Evolutionary conservation across 2,797 vertebrate species (phyloP), one percentile per base, ranked within the genome.

Genomic region (Australoheros facetus): DNA sequence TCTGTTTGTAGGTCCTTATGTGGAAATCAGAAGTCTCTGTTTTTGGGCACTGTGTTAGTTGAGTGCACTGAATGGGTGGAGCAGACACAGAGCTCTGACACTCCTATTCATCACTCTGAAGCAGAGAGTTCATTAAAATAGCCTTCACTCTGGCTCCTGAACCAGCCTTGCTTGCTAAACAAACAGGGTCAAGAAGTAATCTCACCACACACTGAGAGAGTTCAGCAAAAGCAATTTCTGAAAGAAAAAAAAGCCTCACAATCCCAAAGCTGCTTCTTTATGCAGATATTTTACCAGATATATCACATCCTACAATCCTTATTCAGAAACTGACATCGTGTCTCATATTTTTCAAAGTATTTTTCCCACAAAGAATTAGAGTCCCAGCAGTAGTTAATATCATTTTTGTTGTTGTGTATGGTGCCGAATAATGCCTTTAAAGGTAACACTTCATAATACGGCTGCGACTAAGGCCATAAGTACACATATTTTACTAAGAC

Each of bases 81-180:
- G 89, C 84, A 81, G 87, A 88, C 80, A 73, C 76, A 9, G 80
- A 80, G 79, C 79, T 81, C 83, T 90, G 90, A 92, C 90, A 88
- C 85, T 83, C 90, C 92, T 87, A 91, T 93, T 92, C 85, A 94
- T 94, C 94, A 92, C 90, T 81, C 48, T 83, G 87, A 91, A 89
- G 85, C 80, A 87, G 87, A 78, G 89, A 93, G 92, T 93, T 94
- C 92, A 93, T 94, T 94, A 93, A 93, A 93, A 87, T 80, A 91
- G 88, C 90, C 90, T 88, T 86, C 84, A 88, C 83, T 60, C 87
- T 74, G 84, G 79, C 86, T 87, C 57, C 82, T 86, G 81, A 88
- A 64, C 71, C 87, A 85, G 85, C 30, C 75, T 73, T 72, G 60
- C 71, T 56, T 70, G 77, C 83, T 78, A 78, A 89, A 88, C 87